Percentiles rank a stretch among this genome's conserved stretches.
Evolutionary conservation across 2,797 vertebrate species (phyloP).

Genomic region (Eidolon dupreanum): DNA sequence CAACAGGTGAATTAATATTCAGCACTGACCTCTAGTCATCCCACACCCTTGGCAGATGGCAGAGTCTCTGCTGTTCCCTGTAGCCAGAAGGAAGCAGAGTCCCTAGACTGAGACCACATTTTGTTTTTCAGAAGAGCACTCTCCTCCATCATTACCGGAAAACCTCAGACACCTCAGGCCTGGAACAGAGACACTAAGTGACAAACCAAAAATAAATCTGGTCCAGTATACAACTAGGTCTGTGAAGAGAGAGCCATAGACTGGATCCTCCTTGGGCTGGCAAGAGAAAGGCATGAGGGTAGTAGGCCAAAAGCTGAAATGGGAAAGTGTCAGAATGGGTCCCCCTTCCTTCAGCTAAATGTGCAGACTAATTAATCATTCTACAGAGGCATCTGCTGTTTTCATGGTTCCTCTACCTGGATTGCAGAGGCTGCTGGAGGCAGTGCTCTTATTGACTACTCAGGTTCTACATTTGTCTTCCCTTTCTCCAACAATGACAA

Average conservation of each 20-base stretch:
- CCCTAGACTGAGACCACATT: conserved; percentile 21
- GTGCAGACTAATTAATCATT: neutral
- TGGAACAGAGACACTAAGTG: conserved; percentile 23
- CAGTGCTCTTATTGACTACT: neutral
- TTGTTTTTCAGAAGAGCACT: conserved; percentile 39
- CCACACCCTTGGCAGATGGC: conserved; percentile 42
- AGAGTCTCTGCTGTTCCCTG: conserved; percentile 20
- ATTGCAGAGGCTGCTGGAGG: neutral
- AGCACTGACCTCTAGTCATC: conserved; percentile 60
- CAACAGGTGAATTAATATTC: conserved; percentile 69
- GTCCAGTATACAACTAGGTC: neutral
- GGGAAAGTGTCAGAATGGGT: neutral
- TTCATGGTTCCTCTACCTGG: neutral
- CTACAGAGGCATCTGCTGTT: neutral
- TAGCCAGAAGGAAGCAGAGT: conserved; percentile 42
- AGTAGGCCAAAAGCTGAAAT: neutral
- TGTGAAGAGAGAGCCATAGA: neutral
- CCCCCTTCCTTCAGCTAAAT: neutral
- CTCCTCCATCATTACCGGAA: neutral
- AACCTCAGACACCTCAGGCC: neutral
- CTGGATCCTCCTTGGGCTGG: neutral
- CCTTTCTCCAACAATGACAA: neutral
- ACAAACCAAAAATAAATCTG: conserved; percentile 37
- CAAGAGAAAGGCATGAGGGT: neutral
- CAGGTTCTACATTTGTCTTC: neutral